phyloP scores from a whole-genome alignment of 2,888 invertebrate genomes.

The Callosobruchus maculatus region DNA sequence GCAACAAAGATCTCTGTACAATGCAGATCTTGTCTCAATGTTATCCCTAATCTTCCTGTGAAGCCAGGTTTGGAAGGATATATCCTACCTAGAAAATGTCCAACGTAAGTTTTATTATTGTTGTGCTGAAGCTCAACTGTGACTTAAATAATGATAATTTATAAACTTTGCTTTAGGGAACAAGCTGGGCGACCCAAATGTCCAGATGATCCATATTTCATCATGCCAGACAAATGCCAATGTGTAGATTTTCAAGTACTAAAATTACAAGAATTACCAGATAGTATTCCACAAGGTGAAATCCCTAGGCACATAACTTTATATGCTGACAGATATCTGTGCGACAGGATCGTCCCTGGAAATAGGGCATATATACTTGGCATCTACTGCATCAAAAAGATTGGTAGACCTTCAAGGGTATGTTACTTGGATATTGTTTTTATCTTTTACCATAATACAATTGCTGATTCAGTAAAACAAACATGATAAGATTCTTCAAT shows the following conservation, averaged over 20 bases:
- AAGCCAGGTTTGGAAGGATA: constrained; percentile 97
- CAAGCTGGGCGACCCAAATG: constrained; percentile 91
- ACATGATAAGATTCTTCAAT: no score
- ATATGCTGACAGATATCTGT: constrained; percentile 89
- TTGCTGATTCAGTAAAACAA: no score
- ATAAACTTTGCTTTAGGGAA: constrained; percentile 57
- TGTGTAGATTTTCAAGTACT: constrained; percentile 97
- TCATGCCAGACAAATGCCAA: constrained; percentile 94
- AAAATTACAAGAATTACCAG: constrained; percentile 96
- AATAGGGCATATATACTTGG: constrained; percentile 91
- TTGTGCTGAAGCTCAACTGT: not conserved
- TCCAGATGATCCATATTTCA: constrained; percentile 96
- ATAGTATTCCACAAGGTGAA: constrained; percentile 93
- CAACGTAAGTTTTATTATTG: constrained; percentile 62
- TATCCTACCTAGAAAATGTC: constrained; percentile 90
- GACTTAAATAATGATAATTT: not conserved
- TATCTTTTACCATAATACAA: no score
- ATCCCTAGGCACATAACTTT: constrained; percentile 94
- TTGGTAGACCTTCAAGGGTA: constrained; percentile 60
- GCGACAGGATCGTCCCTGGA: constrained; percentile 94
- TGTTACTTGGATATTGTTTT: no score
- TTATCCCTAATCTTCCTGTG: constrained; percentile 83
- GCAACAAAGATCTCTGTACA: constrained; percentile 94
- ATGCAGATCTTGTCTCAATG: constrained; percentile 88
- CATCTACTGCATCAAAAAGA: constrained; percentile 93